Conservation (phyloP, 2,113 vertebrate species). For the Tachuris rubrigastra region DNA sequence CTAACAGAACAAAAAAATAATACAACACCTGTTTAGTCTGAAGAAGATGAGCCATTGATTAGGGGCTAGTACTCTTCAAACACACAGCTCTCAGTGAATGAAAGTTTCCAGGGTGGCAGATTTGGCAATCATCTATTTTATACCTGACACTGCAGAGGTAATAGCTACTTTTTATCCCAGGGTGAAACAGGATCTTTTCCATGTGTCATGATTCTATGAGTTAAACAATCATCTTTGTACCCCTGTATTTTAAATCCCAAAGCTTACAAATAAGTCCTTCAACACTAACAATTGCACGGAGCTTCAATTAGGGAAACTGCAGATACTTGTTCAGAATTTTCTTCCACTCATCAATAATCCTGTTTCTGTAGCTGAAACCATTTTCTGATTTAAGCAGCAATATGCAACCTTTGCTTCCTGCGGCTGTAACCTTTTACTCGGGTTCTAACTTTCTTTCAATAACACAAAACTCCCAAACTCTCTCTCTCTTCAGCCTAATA, state of each 20-base stretch:
- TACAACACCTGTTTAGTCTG: neutral
- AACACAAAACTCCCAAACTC: conserved; percentile 23
- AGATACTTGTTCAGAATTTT: neutral
- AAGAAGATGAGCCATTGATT: neutral
- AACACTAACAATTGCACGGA: neutral
- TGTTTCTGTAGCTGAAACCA: neutral
- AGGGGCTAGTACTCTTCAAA: neutral
- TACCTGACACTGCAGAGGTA: neutral
- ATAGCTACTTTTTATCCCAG: neutral
- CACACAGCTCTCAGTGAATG: neutral
- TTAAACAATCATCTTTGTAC: neutral
- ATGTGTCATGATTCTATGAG: neutral
- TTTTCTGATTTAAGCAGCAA: conserved; percentile 17
- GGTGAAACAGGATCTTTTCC: neutral
- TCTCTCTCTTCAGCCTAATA: conserved; percentile 32
- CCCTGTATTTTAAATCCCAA: neutral
- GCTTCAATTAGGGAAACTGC: neutral
- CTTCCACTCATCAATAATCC: neutral
- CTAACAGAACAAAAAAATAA: neutral
- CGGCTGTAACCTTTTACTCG: neutral
- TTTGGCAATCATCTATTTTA: neutral
- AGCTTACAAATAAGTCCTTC: neutral
- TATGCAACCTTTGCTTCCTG: neutral
- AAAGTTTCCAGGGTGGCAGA: neutral
- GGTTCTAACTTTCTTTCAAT: conserved; percentile 30